Evolutionary conservation across 2,113 vertebrate genomes (phyloP), one percentile per base, ranked within the genome.

Genomic region (Mesoclemmys tuberculata): DNA sequence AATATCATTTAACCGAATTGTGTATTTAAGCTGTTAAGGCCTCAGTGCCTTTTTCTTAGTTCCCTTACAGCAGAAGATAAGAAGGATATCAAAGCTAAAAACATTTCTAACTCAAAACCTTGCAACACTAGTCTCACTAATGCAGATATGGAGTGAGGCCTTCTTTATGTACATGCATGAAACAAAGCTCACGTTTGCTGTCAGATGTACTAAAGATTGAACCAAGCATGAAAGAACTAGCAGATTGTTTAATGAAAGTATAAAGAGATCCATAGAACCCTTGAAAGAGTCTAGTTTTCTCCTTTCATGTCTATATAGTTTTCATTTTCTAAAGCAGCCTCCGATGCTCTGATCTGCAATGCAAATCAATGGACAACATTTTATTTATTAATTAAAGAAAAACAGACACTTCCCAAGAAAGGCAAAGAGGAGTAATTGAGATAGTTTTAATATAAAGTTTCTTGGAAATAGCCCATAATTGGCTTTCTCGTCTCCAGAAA

Each of bases 141-240:
- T 24, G 35, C 31, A 24, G 46, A 49, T 86, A 29, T 80, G 80
- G 19, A 6, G 61, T 61, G 4, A 82, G 79, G 8, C 54, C 41
- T 38, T 0, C 49, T 52, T 86, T 52, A 92, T 87, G 48, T 22
- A 21, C 0, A 1, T 27, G 52, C 31, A 52, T 1, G 2, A 84
- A 94, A 55, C 55, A 51, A 64, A 91, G 29, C 46, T 88, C 58
- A 46, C 31, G 26, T 14, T 86, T 93, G 26, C 35, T 41, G 64
- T 86, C 80, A 91, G 71, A 44, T 61, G 64, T 4, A 11, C 4
- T 52, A 64, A 16, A 61, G 74, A 61, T 31, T 92, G 90, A 49
- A 85, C 29, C n/a, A 35, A 86, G 44, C 19, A 26, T 4, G 75
- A 74, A 78, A 21, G 77, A 38, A 87, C 88, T n/a, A 93, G 29